Evolutionary conservation across 1,140 invertebrate species (phyloP).

Genomic region (Pseudomyrmex flavicornis): DNA sequence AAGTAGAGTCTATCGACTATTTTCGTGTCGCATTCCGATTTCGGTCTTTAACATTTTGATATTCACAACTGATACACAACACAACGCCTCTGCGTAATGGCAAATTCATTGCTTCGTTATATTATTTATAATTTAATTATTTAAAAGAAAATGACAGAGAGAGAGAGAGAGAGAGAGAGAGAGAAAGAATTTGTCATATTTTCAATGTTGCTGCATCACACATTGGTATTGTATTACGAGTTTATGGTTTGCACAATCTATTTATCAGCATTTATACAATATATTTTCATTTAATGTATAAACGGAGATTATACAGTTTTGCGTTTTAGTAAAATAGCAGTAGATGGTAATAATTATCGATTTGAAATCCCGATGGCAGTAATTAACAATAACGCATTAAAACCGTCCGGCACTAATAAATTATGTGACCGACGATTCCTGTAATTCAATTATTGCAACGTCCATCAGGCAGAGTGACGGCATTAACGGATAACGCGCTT

Average conservation of each 20-base stretch:
- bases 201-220: not conserved
- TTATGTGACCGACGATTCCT: constrained; percentile 28
- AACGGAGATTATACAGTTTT: constrained; percentile 18
- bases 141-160: not conserved
- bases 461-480: constrained; percentile 37
- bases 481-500: constrained; percentile 51
- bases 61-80: not conserved
- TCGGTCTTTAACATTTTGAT: not conserved
- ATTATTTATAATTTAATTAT: not conserved
- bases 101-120: too few relatives aligned
- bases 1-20: not conserved
- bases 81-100: too few relatives aligned
- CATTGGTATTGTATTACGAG: not conserved
- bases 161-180: too few relatives aligned
- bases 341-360: constrained; percentile 14
- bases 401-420: constrained; percentile 41
- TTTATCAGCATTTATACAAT: constrained; percentile 11
- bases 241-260: constrained; percentile 28
- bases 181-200: not conserved
- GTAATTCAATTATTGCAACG: constrained; percentile 46
- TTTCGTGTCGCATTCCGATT: not conserved
- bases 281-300: constrained; percentile 28
- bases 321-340: constrained; percentile 15
- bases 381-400: constrained; percentile 35
- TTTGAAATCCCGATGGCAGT: constrained; percentile 17